A percentile compares a stretch with the other conserved stretches of the same genome.
Evolutionary conservation across 2,888 invertebrate genomes (phyloP).

Genomic region (Thumatha senex): DNA sequence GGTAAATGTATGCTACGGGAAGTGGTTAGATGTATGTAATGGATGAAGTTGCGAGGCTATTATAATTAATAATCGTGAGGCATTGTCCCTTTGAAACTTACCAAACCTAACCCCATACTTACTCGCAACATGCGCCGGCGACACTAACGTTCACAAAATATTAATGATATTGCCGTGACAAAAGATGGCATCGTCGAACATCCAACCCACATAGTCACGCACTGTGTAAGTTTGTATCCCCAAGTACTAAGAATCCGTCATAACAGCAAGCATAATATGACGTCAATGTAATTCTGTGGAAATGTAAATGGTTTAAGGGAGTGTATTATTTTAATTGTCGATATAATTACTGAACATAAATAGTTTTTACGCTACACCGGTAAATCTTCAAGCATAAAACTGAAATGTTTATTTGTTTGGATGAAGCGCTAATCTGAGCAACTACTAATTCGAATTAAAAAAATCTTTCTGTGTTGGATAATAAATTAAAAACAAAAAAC

Average conservation of each 20-base stretch:
- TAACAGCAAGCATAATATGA: conserved; percentile 8
- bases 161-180: conserved; percentile 31
- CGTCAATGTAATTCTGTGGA: conserved; percentile 14
- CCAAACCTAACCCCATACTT: conserved; percentile 7
- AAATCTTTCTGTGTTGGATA: too few relatives aligned
- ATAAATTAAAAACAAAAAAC: too few relatives aligned
- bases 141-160: conserved; percentile 26
- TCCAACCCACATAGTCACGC: conserved; percentile 9
- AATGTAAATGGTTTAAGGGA: conserved; percentile 5
- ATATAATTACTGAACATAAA: not conserved
- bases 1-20: too few relatives aligned
- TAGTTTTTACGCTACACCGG: too few relatives aligned
- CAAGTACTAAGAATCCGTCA: conserved; percentile 12
- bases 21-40: too few relatives aligned
- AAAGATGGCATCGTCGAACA: conserved; percentile 16
- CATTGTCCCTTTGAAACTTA: conserved; percentile 29
- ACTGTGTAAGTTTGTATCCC: conserved; percentile 5
- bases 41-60: conserved; percentile 65
- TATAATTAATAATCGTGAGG: conserved; percentile 57
- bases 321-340: conserved; percentile 1
- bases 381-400: too few relatives aligned
- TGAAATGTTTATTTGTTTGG: too few relatives aligned
- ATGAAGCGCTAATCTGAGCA: too few relatives aligned
- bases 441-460: too few relatives aligned
- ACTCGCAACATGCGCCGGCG: conserved; percentile 10